A percentile compares a stretch with the other conserved stretches of the same genome.
Evolutionary conservation across 2,888 invertebrate genomes (phyloP).

Genomic region (Thymelicus sylvestris): DNA sequence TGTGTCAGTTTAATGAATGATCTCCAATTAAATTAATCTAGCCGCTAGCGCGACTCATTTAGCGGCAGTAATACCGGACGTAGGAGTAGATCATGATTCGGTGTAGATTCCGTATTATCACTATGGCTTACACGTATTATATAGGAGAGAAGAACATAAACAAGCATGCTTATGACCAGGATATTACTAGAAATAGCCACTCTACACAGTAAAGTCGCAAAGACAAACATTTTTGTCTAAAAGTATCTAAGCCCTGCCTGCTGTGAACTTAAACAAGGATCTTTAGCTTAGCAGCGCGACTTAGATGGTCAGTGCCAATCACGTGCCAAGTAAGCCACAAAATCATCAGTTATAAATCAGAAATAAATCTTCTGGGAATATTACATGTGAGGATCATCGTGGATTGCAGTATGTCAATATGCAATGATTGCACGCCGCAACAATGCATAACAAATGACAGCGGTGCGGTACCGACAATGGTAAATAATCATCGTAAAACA

Average conservation of each 20-base stretch:
- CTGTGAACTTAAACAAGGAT: too few relatives aligned
- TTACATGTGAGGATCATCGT: background rate
- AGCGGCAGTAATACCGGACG: background rate
- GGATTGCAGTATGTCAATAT: conserved; percentile 5
- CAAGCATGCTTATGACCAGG: too few relatives aligned
- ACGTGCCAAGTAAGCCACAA: background rate
- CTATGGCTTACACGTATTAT: too few relatives aligned
- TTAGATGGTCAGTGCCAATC: too few relatives aligned
- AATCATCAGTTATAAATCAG: background rate
- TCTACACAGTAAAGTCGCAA: too few relatives aligned
- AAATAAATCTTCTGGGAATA: background rate
- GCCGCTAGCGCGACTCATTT: background rate
- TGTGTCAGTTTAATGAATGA: background rate
- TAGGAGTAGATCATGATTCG: background rate
- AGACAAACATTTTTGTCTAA: too few relatives aligned
- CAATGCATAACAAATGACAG: conserved; percentile 16
- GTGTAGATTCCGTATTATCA: background rate
- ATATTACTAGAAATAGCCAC: too few relatives aligned
- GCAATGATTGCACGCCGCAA: conserved; percentile 4
- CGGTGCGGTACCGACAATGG: background rate
- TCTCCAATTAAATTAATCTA: background rate
- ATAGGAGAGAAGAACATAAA: too few relatives aligned
- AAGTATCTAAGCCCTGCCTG: too few relatives aligned
- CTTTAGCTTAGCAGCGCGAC: too few relatives aligned
- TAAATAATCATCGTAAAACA: conserved; percentile 12